Base-by-base conservation (phyloP, 1,140 invertebrate genomes). In the Heliconius congener region DNA sequence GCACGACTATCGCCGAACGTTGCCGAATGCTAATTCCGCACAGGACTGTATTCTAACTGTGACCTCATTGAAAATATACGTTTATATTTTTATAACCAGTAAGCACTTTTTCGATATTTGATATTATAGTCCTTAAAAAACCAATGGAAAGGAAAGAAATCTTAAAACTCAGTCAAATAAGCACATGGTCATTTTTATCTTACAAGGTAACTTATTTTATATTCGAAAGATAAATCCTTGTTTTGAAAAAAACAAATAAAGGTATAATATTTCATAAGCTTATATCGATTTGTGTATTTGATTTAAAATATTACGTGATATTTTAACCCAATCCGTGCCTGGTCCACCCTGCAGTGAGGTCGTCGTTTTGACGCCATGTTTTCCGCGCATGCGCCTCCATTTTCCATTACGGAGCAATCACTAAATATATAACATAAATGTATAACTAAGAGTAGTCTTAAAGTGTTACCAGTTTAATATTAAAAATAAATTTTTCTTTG, bases 301-400 rank as follows among this genome's bases (percentile, higher is more conserved):
- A 23, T 23, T 57, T 23, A 23, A 57, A 57, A 11, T 57, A 57
- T 66, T 27, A 8, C 27, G 23, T 27, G 23, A 27, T 57, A 9
- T 30, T 76, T 3, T 5, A 46, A 78, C 73, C 55, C 11, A 91
- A 79, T 92, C 27, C 90, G 84, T 77, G 76, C 84, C 92, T 91
- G 89, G 70, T 50, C 83, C 82, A 89, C 90, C 90, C 91, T 89
- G 91, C 91, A 91, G 87, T 88, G 87, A 89, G 90, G 88, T 89
- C 88, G 88, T 89, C 87, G 88, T 84, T 82, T 83, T 74, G 78
- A 71, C 88, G 89, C 90, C 91, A 94, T 92, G 80, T 91, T 92
- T 88, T 91, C 78, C 86, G 83, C 92, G 92, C 92, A 92, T 94
- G 92, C 92, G 92, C 87, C 72, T 71, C 84, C 81, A 86, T 87